Percentiles rank a stretch among this genome's conserved stretches.
Conservation (phyloP, 37 sponge, comb jelly and placozoan genomes). For the Beroe forskalii region DNA sequence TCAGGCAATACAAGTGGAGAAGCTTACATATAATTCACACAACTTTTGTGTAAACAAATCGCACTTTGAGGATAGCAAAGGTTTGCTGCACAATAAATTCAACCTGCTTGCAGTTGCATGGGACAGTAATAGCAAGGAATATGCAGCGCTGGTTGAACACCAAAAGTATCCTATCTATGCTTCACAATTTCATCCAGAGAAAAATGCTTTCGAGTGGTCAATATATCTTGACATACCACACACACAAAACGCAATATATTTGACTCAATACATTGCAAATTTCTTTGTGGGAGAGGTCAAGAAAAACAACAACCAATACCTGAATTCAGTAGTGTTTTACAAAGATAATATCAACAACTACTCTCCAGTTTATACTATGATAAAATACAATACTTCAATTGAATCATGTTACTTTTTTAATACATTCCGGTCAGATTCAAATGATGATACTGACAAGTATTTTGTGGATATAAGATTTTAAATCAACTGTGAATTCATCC, state of each 20-base stretch:
- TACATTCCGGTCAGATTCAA: background rate
- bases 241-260: slow-evolving; percentile 73
- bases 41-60: background rate
- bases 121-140: slow-evolving; percentile 17
- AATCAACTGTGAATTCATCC: no score
- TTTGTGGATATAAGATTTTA: background rate
- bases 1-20: slow-evolving; percentile 10
- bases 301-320: slow-evolving; percentile 74
- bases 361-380: slow-evolving; percentile 71
- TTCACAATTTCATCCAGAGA: slow-evolving; percentile 91
- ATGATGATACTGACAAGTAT: background rate
- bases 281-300: slow-evolving; percentile 88
- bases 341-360: slow-evolving; percentile 80
- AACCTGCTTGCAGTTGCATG: slow-evolving; percentile 23
- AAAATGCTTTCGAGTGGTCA: slow-evolving; percentile 87
- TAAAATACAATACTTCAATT: slow-evolving; percentile 65
- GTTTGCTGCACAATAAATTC: background rate
- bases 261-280: slow-evolving; percentile 77
- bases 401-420: slow-evolving; percentile 70
- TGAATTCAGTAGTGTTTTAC: slow-evolving; percentile 67
- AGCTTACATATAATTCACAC: slow-evolving; percentile 14
- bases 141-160: slow-evolving; percentile 24
- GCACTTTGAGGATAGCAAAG: background rate
- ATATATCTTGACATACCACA: slow-evolving; percentile 72
- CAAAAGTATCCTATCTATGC: slow-evolving; percentile 78